Percentiles rank a stretch among this genome's conserved stretches.
Conservation (phyloP, 2,113 vertebrate genomes). For the Cyprinus carpio region DNA sequence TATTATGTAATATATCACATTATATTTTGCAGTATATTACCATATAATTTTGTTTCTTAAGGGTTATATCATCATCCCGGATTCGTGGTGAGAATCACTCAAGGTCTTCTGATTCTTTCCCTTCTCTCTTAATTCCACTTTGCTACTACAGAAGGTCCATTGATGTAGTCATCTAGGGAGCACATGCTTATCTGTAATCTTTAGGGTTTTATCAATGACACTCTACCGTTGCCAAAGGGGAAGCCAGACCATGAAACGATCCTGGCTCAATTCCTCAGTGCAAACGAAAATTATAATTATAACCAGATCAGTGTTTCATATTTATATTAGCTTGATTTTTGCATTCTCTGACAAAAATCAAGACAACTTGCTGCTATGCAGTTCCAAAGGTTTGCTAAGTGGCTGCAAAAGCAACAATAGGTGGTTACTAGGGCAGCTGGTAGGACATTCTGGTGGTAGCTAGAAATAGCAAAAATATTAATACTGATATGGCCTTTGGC, state of each 20-base stretch:
- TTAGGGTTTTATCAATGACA: slow-evolving; percentile 43
- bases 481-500: not conserved
- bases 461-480: not conserved
- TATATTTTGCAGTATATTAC: too few species aligned
- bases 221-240: slow-evolving; percentile 16
- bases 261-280: slow-evolving; percentile 22
- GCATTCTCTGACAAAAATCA: not conserved
- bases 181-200: slow-evolving; percentile 51
- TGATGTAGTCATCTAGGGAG: slow-evolving; percentile 38
- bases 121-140: slow-evolving; percentile 40
- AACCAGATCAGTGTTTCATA: slow-evolving; percentile 12
- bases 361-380: not conserved
- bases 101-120: slow-evolving; percentile 22
- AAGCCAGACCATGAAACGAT: slow-evolving; percentile 33
- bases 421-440: not conserved
- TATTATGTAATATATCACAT: too few species aligned
- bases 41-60: too few species aligned
- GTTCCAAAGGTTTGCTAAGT: not conserved
- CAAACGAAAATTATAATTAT: slow-evolving; percentile 23
- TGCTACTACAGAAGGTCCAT: slow-evolving; percentile 41
- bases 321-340: not conserved
- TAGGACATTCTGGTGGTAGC: not conserved
- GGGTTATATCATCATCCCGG: slow-evolving; percentile 31
- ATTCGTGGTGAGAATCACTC: slow-evolving; percentile 11
- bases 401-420: not conserved